Evolutionary conservation across 2,797 vertebrate species (phyloP).

Genomic region (Nyctibius grandis): DNA sequence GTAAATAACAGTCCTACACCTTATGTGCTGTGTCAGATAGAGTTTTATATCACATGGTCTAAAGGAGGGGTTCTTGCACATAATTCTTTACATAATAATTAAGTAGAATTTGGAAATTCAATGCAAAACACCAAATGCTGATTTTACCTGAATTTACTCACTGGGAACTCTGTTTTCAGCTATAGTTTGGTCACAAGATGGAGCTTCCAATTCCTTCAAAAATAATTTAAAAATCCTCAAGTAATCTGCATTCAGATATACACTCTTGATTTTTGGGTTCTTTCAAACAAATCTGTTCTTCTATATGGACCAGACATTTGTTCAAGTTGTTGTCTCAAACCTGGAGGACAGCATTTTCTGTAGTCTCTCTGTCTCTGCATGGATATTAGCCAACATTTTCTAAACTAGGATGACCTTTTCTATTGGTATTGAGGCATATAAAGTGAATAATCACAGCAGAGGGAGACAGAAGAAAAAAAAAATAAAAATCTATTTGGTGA

Average conservation of each 20-base stretch:
- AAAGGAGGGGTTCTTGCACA: neutral
- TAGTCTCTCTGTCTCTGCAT: neutral
- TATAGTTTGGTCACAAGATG: neutral
- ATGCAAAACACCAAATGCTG: neutral
- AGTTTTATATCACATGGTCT: neutral
- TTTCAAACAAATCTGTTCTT: neutral
- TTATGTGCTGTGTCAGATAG: neutral
- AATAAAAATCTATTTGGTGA: neutral
- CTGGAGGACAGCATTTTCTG: neutral
- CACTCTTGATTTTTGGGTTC: neutral
- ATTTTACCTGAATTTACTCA: neutral
- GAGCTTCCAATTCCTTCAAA: neutral
- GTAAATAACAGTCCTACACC: neutral
- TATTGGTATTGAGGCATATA: neutral
- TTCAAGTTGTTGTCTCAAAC: neutral
- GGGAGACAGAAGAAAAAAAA: neutral
- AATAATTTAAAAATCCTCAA: neutral
- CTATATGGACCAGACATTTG: neutral
- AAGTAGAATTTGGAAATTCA: neutral
- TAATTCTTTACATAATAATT: neutral
- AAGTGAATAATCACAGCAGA: neutral
- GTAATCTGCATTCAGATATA: neutral
- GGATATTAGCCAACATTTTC: neutral
- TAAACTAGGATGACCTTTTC: constrained; percentile 10
- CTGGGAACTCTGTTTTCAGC: neutral